Base-by-base conservation (phyloP, 2,888 invertebrate species). In the Liopterus haemorrhoidalis region DNA sequence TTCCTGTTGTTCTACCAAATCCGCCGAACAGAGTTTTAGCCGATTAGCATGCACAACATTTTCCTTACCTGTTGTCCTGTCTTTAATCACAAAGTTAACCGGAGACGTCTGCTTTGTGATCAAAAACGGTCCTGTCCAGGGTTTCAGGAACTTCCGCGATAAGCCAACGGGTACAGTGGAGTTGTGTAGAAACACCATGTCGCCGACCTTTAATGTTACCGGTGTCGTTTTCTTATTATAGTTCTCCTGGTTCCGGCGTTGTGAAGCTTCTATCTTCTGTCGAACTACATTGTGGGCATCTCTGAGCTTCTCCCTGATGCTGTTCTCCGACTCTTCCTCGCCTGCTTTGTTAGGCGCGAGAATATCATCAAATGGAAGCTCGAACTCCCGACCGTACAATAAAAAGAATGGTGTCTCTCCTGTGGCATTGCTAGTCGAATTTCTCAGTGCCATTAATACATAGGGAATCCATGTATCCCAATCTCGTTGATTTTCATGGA, bases 381-480 rank as follows among this genome's bases (percentile, higher is more conserved):
- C 47, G 48, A 53, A 53, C 28, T 56, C 53, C 30, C 55, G 11
- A 2, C 56, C 56, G 36, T 50, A 48, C 21, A 57, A 18, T 15
- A 57, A 32, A 27, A 53, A 57, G 19, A 41, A 54, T 5, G 56
- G 54, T 0, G 51, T 47, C 14, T 54, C 48, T n/a, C 47, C 44
- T 1, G 57, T 57, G 2, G 57, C 24, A n/a, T 32, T 36, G 35
- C 57, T 54, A 9, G 43, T 25, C 2, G 28, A 32, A 11, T 45
- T 48, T 30, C 54, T 27, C 37, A 52, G 56, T 2, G 58, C 53
- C 52, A 58, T 54, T 27, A 59, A 19, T 0, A 52, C 55, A 36
- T 50, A 56, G 1, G 58, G 57, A 19, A 63, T 15, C 53, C 54
- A 54, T 14, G 49, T 22, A 28, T 62, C 61, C 60, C 60, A 62